Evolutionary conservation across 2,113 vertebrate species (phyloP).

Genomic region (Amphiprion percula): DNA sequence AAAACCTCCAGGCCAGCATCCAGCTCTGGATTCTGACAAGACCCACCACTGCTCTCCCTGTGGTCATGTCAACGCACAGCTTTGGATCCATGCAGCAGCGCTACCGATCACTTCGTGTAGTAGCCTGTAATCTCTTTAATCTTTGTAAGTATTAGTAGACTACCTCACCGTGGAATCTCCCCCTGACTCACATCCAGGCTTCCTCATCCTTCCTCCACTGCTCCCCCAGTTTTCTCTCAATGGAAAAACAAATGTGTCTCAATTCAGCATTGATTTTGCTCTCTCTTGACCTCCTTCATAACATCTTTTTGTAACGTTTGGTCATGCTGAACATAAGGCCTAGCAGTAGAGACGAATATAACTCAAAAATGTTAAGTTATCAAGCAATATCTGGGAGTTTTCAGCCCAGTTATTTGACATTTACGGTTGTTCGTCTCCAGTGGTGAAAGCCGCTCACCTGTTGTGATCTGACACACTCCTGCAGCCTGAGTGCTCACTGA

Average conservation of each 20-base stretch:
- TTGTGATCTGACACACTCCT: conserved; percentile 39
- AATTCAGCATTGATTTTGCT: not conserved
- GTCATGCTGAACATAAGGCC: not conserved
- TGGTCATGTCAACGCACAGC: not conserved
- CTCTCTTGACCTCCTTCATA: not conserved
- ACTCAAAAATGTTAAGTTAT: not conserved
- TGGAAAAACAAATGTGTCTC: not conserved
- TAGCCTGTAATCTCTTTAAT: conserved; percentile 49
- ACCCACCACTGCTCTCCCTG: not conserved
- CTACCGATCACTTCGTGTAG: conserved; percentile 11
- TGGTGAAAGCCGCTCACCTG: conserved; percentile 37
- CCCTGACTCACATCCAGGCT: conserved; percentile 6
- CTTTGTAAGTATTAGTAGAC: conserved; percentile 42
- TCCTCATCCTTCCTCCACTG: conserved; percentile 24
- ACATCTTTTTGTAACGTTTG: not conserved
- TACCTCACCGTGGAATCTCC: not conserved
- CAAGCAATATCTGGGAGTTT: not conserved
- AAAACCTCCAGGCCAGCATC: conserved; percentile 23
- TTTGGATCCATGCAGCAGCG: conserved; percentile 31
- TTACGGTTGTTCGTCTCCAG: not conserved
- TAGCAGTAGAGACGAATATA: not conserved
- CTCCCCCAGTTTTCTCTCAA: not conserved
- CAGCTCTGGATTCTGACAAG: conserved; percentile 23
- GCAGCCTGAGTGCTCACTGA: conserved; percentile 33
- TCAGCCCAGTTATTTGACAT: conserved; percentile 15